Conservation (phyloP, 2,113 vertebrate genomes). For the Dasyprocta punctata region DNA sequence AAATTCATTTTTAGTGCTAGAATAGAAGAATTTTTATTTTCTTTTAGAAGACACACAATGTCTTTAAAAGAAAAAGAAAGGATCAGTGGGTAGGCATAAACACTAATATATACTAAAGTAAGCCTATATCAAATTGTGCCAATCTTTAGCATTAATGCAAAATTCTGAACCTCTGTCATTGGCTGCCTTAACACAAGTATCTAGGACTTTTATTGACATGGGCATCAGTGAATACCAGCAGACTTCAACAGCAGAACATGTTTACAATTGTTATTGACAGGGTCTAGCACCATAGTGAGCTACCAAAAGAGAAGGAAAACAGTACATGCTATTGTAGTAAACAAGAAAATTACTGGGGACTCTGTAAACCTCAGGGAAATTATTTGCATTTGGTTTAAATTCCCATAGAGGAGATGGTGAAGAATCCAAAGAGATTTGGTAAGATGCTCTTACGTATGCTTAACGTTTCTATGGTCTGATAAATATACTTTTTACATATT, state of each 20-base stretch:
- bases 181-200: neutral
- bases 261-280: neutral
- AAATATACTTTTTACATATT: slow-evolving; percentile 1
- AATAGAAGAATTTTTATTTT: neutral
- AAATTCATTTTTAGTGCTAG: neutral
- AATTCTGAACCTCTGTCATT: neutral
- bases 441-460: neutral
- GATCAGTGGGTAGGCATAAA: neutral
- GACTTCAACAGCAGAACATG: neutral
- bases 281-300: neutral
- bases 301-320: slow-evolving; percentile 5
- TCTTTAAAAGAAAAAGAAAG: slow-evolving; percentile 21
- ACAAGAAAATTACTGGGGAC: neutral
- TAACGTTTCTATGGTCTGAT: neutral
- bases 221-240: neutral
- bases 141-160: neutral
- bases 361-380: neutral
- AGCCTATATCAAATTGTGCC: neutral
- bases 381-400: slow-evolving; percentile 28
- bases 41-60: neutral
- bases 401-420: neutral
- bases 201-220: neutral
- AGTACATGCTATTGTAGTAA: slow-evolving; percentile 16
- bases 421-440: neutral
- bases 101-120: neutral